phyloP scores from a whole-genome alignment of 1,140 invertebrate species.

The Scylla paramamosain region DNA sequence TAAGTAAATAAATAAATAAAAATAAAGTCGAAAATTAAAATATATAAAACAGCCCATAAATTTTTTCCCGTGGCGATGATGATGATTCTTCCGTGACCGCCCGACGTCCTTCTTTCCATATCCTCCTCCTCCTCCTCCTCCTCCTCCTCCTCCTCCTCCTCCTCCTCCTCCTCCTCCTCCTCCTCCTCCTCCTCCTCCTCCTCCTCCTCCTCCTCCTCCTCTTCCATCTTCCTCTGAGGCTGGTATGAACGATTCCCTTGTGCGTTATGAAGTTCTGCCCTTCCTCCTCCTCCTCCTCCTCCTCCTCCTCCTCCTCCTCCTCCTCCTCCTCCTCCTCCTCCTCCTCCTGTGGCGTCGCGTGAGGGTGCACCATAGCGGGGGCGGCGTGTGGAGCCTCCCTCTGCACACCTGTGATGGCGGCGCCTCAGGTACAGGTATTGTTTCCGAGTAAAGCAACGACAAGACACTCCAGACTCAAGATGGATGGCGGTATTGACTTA shows the following conservation, averaged over 20 bases:
- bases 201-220: neutral
- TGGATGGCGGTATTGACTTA: neutral
- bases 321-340: neutral
- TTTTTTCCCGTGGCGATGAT: no score
- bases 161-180: constrained; percentile 1
- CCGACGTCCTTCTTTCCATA: no score
- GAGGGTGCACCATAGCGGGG: neutral
- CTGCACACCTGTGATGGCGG: neutral
- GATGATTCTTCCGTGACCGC: no score
- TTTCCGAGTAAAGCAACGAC: neutral
- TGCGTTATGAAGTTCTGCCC: neutral
- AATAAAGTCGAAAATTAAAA: no score
- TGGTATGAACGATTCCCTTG: neutral
- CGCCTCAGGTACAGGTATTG: neutral
- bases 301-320: neutral
- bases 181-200: constrained; percentile 15
- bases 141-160: constrained; percentile 17
- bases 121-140: neutral
- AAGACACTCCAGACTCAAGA: neutral
- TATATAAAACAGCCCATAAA: no score
- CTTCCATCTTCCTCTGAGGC: neutral
- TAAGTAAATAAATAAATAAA: no score
- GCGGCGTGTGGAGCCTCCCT: neutral
- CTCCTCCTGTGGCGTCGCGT: neutral
- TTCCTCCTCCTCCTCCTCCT: neutral